Conservation (phyloP, 1,140 invertebrate genomes). For the Drosophila micromelanica region DNA sequence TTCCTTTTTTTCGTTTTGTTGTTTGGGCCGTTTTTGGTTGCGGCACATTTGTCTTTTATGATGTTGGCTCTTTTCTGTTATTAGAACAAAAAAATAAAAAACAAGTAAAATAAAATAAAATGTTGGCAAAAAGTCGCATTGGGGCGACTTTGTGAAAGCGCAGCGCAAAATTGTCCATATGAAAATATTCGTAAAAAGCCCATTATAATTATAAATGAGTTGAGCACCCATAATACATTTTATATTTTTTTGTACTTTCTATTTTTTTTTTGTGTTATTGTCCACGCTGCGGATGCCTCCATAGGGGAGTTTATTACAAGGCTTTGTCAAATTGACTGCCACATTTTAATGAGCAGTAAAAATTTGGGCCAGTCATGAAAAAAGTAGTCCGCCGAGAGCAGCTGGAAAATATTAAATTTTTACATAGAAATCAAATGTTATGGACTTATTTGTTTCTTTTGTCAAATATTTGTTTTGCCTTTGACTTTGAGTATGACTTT, state of each 20-base stretch:
- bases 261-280: slow-evolving; percentile 37
- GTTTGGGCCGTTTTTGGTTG: slow-evolving; percentile 52
- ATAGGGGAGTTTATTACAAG: slow-evolving; percentile 44
- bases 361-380: slow-evolving; percentile 62
- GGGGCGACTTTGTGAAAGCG: slow-evolving; percentile 14
- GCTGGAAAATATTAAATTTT: slow-evolving; percentile 21
- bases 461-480: slow-evolving; percentile 56
- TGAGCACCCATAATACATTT: slow-evolving; percentile 79
- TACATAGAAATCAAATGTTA: slow-evolving; percentile 51
- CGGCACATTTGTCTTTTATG: slow-evolving; percentile 83
- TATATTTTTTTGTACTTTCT: slow-evolving; percentile 44
- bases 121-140: slow-evolving; percentile 30
- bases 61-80: slow-evolving; percentile 53
- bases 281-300: slow-evolving; percentile 8
- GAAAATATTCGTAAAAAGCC: slow-evolving; percentile 71
- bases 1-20: slow-evolving; percentile 19
- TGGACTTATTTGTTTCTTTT: slow-evolving; percentile 30
- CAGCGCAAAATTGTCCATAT: slow-evolving; percentile 16
- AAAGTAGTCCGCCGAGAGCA: slow-evolving; percentile 26
- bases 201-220: slow-evolving; percentile 84
- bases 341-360: slow-evolving; percentile 80
- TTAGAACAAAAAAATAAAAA: slow-evolving; percentile 31
- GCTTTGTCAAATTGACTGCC: slow-evolving; percentile 75
- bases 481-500: slow-evolving; percentile 24
- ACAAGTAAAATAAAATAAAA: slow-evolving; percentile 15